Conservation (phyloP, 1,140 invertebrate species). For the Aplysia californica region DNA sequence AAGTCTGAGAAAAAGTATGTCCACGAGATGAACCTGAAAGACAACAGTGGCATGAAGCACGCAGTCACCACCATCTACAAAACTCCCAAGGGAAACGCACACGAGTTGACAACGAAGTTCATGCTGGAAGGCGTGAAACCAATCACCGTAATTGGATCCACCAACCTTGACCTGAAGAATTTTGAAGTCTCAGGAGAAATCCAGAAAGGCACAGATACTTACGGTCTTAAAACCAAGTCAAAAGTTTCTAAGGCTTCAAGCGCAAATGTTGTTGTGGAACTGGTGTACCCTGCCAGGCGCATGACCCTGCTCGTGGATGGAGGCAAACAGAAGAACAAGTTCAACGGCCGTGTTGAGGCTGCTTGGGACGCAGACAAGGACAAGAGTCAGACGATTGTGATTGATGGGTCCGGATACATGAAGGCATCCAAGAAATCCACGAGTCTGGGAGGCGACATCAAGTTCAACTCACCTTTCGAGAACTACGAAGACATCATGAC, state of each 20-base stretch:
- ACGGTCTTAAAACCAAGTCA: constrained; percentile 10
- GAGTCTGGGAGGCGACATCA: constrained; percentile 31
- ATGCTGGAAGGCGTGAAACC: constrained; percentile 4
- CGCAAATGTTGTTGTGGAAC: constrained; percentile 21
- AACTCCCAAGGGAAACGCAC: background rate
- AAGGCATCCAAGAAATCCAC: background rate
- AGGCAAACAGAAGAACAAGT: constrained; percentile 28
- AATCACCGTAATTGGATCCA: constrained; percentile 26
- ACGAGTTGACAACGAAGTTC: constrained; percentile 3
- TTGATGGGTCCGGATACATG: background rate
- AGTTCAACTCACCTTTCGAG: constrained; percentile 51
- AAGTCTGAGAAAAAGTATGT: background rate
- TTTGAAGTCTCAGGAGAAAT: constrained; percentile 26
- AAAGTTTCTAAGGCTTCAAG: constrained; percentile 20
- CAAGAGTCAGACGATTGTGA: constrained; percentile 40
- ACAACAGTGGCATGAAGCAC: background rate
- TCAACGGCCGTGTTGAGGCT: constrained; percentile 37
- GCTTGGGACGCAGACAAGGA: constrained; percentile 46
- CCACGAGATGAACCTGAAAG: constrained; percentile 6
- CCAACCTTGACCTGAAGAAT: constrained; percentile 34
- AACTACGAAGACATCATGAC: constrained; percentile 24
- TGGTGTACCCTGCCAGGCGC: constrained; percentile 36
- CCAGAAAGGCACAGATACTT: constrained; percentile 14
- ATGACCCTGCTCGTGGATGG: constrained; percentile 28
- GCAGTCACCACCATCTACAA: constrained; percentile 9